Percentiles rank a stretch among this genome's conserved stretches.
Evolutionary conservation across 2,888 invertebrate species (phyloP).

Genomic region (Athrips mouffetella): DNA sequence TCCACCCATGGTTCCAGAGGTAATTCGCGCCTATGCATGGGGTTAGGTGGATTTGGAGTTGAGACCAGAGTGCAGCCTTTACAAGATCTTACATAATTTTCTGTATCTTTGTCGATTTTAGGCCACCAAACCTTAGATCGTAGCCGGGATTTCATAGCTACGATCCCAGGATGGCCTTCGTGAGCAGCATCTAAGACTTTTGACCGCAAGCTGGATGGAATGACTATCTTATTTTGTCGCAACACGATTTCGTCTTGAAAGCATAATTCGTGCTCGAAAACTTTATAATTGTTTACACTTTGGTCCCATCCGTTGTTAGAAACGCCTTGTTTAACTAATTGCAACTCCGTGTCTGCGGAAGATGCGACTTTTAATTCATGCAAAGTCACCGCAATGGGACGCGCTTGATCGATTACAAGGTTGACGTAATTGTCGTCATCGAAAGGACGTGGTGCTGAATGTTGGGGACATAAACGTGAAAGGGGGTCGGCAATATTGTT

Average conservation of each 20-base stretch:
- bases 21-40: constrained; percentile 11
- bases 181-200: not conserved
- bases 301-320: not conserved
- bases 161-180: constrained; percentile 1
- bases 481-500: constrained; percentile 33
- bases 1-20: constrained; percentile 10
- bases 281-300: not conserved
- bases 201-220: not conserved
- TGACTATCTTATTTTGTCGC: not conserved
- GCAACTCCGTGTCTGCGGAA: not conserved
- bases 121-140: constrained; percentile 20
- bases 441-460: not conserved
- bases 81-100: constrained; percentile 12
- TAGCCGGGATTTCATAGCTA: constrained; percentile 14
- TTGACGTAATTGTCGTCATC: not conserved
- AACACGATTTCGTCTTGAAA: not conserved
- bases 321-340: not conserved
- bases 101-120: constrained; percentile 13
- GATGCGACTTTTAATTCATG: not conserved
- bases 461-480: constrained; percentile 25
- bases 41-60: constrained; percentile 11
- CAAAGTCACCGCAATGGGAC: not conserved
- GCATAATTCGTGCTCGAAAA: not conserved
- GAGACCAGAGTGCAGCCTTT: too few relatives aligned
- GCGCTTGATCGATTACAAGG: not conserved